Evolutionary conservation across 2,888 invertebrate species (phyloP).

Genomic region (Synergus gifuensis): DNA sequence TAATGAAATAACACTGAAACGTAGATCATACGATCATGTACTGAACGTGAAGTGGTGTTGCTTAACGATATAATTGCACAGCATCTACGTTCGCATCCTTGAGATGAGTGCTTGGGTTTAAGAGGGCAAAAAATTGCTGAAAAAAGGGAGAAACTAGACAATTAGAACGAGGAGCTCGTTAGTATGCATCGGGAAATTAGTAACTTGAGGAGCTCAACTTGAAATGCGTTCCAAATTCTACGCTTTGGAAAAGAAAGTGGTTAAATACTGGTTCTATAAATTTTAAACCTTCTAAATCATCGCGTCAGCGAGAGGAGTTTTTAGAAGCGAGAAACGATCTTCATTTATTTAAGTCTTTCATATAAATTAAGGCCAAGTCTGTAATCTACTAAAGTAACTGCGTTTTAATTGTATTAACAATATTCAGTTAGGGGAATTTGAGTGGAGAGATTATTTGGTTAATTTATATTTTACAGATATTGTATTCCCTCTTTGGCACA

Average conservation of each 20-base stretch:
- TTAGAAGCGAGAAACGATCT: background rate
- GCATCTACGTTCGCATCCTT: slow-evolving; percentile 21
- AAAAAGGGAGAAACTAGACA: background rate
- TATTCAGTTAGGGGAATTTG: too few relatives aligned
- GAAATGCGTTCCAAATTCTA: background rate
- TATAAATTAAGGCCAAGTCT: background rate
- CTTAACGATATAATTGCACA: slow-evolving; percentile 38
- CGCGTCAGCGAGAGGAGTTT: background rate
- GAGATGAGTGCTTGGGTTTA: background rate
- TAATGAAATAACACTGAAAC: slow-evolving; percentile 34
- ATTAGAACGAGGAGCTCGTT: background rate
- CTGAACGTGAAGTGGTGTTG: background rate
- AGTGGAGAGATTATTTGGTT: too few relatives aligned
- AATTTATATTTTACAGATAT: background rate
- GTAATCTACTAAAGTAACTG: too few relatives aligned
- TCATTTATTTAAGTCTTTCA: background rate
- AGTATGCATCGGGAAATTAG: background rate
- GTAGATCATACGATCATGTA: background rate
- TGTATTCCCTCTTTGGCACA: background rate
- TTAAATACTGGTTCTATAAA: background rate
- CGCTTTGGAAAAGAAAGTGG: background rate
- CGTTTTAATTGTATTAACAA: too few relatives aligned
- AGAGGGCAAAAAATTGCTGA: background rate
- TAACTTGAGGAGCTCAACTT: background rate
- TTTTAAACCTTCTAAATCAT: background rate